phyloP scores from a whole-genome alignment of 2,113 vertebrate genomes.

The Paramormyrops kingsleyae region DNA sequence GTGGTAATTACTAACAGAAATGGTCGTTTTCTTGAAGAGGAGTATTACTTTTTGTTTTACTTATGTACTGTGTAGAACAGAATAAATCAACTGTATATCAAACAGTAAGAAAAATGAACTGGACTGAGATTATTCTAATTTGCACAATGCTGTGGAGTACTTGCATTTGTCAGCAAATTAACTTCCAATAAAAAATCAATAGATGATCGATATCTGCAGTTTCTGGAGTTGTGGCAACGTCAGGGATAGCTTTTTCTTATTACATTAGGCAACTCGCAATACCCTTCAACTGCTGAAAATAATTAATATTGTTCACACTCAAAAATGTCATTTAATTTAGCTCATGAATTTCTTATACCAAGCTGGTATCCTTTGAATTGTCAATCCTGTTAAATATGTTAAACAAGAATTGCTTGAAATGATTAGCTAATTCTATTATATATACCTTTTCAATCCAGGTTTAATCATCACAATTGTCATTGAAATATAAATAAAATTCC shows the following conservation, averaged over 20 bases:
- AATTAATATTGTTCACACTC: not conserved
- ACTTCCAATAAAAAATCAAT: not conserved
- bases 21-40: not conserved
- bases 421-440: not conserved
- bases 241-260: not conserved
- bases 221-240: not conserved
- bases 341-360: not conserved
- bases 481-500: not conserved
- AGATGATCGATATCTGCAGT: not conserved
- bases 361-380: not conserved
- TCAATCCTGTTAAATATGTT: not conserved
- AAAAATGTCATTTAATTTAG: not conserved
- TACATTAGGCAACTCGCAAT: not conserved
- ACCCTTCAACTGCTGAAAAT: not conserved
- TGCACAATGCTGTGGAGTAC: not conserved
- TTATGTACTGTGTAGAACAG: not conserved
- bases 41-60: not conserved
- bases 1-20: not conserved
- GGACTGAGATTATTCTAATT: constrained; percentile 2
- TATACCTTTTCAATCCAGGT: not conserved
- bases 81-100: not conserved
- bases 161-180: not conserved
- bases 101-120: not conserved
- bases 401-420: not conserved
- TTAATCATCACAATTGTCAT: not conserved